A percentile compares a stretch with the other conserved stretches of the same genome.
Evolutionary conservation across 2,888 invertebrate genomes (phyloP).

Genomic region (Coelinius sp.): DNA sequence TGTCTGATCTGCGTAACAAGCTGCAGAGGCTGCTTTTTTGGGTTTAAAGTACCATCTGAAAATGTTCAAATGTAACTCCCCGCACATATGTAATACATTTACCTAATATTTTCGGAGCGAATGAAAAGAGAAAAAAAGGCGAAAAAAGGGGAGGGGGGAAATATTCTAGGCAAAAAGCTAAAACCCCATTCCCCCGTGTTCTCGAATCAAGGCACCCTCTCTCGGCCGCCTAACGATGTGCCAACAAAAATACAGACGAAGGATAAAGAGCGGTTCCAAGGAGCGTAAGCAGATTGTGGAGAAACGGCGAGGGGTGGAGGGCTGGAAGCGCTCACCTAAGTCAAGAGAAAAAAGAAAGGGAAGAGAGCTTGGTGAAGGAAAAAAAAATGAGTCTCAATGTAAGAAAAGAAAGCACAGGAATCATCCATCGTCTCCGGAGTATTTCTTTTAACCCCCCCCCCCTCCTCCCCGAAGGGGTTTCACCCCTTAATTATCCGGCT

Average conservation of each 20-base stretch:
- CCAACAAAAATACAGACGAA: slow-evolving; percentile 66
- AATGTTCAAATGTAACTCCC: background rate
- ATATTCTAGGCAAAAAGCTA: slow-evolving; percentile 17
- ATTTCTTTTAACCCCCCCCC: slow-evolving; percentile 37
- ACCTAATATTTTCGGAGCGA: slow-evolving; percentile 30
- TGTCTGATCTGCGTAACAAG: slow-evolving; percentile 67
- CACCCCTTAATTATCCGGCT: slow-evolving; percentile 67
- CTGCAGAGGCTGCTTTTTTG: slow-evolving; percentile 46
- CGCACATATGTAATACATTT: slow-evolving; percentile 23
- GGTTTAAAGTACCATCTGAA: background rate
- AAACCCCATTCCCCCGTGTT: slow-evolving; percentile 37
- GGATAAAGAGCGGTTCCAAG: slow-evolving; percentile 61
- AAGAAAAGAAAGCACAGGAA: slow-evolving; percentile 53
- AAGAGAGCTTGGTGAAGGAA: slow-evolving; percentile 39
- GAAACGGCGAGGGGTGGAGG: slow-evolving; percentile 45
- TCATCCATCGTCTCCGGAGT: slow-evolving; percentile 44
- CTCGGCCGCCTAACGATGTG: slow-evolving; percentile 67
- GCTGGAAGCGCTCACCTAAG: slow-evolving; percentile 15
- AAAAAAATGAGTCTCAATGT: slow-evolving; percentile 27
- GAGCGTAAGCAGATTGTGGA: slow-evolving; percentile 65
- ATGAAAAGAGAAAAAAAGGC: background rate
- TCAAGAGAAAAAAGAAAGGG: slow-evolving; percentile 37
- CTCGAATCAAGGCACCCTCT: slow-evolving; percentile 59
- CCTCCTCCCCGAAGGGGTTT: slow-evolving; percentile 44
- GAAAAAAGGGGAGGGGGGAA: slow-evolving; percentile 21